Conservation (phyloP, 2,113 vertebrate species). For the Empidonax alnorum region DNA sequence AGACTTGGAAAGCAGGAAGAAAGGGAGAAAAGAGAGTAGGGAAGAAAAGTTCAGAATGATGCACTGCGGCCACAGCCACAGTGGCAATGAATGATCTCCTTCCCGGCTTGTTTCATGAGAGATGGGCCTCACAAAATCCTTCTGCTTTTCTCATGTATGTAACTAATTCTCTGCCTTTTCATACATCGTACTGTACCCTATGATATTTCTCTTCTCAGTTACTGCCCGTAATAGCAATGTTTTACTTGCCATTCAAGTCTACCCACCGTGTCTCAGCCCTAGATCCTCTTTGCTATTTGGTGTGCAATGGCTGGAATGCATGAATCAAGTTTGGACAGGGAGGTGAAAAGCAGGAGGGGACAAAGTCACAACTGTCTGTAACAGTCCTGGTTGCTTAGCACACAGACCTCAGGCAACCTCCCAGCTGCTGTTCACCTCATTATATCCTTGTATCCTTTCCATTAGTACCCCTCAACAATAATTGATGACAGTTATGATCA, state of each 20-base stretch:
- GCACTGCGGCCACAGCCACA: rapidly evolving
- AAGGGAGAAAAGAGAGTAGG: not conserved
- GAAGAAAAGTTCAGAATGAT: not conserved
- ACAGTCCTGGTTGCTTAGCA: not conserved
- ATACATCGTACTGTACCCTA: not conserved
- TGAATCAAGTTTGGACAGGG: too few species aligned
- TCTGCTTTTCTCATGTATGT: not conserved
- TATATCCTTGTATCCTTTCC: not conserved
- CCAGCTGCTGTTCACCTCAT: not conserved
- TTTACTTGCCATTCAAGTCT: not conserved
- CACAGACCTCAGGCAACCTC: not conserved
- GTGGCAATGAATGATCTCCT: not conserved
- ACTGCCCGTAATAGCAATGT: not conserved
- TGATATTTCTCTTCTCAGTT: not conserved
- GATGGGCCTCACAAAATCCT: not conserved
- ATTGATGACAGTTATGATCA: not conserved
- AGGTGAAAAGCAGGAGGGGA: too few species aligned
- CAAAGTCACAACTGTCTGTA: not conserved
- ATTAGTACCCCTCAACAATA: not conserved
- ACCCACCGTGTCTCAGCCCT: not conserved
- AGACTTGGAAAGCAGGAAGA: not conserved
- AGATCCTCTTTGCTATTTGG: not conserved
- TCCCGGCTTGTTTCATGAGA: not conserved
- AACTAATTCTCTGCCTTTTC: not conserved
- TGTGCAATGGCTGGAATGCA: too few species aligned